Percentiles rank a stretch among this genome's conserved stretches.
Evolutionary conservation across 2,113 vertebrate genomes (phyloP).

Genomic region (Manacus vitellinus): DNA sequence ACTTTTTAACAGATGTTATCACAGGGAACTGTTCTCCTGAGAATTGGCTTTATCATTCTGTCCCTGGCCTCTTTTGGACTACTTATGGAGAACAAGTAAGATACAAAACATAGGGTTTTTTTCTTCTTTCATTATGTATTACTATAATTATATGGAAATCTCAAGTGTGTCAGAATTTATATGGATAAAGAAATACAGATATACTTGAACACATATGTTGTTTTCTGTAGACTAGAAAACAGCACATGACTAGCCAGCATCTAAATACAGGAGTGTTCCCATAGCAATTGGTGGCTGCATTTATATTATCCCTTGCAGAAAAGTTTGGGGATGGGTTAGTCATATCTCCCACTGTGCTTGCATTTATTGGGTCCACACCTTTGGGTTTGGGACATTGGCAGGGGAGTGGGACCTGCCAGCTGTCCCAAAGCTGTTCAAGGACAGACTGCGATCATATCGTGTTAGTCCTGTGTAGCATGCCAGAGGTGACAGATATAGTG

Average conservation of each 20-base stretch:
- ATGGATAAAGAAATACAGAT: background rate
- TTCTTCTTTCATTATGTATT: background rate
- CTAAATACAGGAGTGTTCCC: background rate
- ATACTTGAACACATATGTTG: rapidly evolving
- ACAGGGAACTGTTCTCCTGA: conserved; percentile 79
- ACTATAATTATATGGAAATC: background rate
- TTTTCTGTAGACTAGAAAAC: background rate
- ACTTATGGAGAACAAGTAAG: conserved; percentile 86
- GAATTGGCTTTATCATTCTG: conserved; percentile 83
- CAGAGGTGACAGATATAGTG: background rate
- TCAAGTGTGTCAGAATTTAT: background rate
- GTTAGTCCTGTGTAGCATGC: background rate
- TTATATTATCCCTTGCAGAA: background rate
- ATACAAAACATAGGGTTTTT: background rate
- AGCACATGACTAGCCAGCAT: background rate
- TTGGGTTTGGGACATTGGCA: background rate
- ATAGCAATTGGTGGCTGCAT: background rate
- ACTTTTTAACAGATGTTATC: conserved; percentile 71
- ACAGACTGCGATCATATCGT: background rate
- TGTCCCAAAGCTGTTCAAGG: background rate
- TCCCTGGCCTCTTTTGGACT: conserved; percentile 86
- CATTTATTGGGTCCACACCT: background rate
- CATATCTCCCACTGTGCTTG: background rate
- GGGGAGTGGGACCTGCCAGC: background rate
- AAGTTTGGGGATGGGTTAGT: background rate